Conservation (phyloP, 2,797 vertebrate species). For the Cossypha caffra region DNA sequence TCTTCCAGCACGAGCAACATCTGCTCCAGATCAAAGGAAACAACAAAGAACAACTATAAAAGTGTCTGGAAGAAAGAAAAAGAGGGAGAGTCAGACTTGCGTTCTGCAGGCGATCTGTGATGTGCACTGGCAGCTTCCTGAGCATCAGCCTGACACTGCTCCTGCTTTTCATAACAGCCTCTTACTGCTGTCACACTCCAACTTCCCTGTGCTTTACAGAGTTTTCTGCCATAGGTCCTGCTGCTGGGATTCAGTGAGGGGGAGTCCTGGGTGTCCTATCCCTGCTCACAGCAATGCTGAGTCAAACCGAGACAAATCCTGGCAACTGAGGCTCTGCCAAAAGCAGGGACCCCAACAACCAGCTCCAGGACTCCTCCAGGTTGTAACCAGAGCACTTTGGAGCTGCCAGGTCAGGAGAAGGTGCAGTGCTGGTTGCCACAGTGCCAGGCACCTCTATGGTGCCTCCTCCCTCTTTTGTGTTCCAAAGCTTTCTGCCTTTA, state of each 20-base stretch:
- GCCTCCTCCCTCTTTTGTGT: neutral
- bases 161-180: neutral
- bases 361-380: neutral
- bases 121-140: neutral
- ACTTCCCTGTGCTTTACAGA: neutral
- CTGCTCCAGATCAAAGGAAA: slow-evolving; percentile 56
- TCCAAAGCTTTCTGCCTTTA: neutral
- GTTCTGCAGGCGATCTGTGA: slow-evolving; percentile 30
- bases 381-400: neutral
- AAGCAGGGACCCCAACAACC: too few species aligned
- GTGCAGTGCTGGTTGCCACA: neutral
- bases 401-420: neutral
- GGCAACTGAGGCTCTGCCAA: fast-evolving
- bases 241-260: fast-evolving
- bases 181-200: neutral
- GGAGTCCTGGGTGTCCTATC: neutral
- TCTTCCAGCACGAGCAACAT: slow-evolving; percentile 11
- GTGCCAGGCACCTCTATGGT: neutral
- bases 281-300: fast-evolving
- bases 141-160: neutral
- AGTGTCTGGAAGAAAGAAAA: neutral
- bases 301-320: fast-evolving
- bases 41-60: slow-evolving; percentile 39
- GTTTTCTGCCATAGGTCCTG: neutral
- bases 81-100: neutral